Percentiles rank a stretch among this genome's conserved stretches.
Evolutionary conservation across 2,888 invertebrate genomes (phyloP).

Genomic region (Drosophila eohydei): DNA sequence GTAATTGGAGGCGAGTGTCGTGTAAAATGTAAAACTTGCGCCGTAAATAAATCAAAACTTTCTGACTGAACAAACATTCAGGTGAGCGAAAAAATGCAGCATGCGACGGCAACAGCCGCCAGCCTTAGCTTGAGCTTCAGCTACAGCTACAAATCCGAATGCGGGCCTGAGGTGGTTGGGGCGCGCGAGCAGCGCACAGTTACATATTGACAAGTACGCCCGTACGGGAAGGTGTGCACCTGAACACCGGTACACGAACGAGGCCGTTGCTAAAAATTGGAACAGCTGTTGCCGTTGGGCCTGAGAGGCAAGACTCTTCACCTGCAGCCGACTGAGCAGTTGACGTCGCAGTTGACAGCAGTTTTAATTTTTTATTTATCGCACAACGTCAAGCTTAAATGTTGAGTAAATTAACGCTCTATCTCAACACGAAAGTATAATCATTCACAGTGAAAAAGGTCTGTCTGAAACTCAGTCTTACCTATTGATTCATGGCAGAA

Average conservation of each 20-base stretch:
- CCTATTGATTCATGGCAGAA: slow-evolving; percentile 49
- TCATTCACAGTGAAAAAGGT: neutral
- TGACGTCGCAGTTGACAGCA: slow-evolving; percentile 22
- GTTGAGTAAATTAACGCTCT: slow-evolving; percentile 22
- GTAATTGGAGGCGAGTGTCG: slow-evolving; percentile 82
- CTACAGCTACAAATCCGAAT: slow-evolving; percentile 43
- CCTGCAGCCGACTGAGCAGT: slow-evolving; percentile 27
- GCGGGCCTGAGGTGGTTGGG: slow-evolving; percentile 27
- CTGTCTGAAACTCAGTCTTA: neutral
- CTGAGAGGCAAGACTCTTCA: slow-evolving; percentile 33
- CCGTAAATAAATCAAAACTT: slow-evolving; percentile 82
- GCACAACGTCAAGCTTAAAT: slow-evolving; percentile 6
- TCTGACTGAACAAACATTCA: slow-evolving; percentile 80
- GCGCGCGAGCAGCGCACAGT: slow-evolving; percentile 36
- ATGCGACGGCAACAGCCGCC: slow-evolving; percentile 52
- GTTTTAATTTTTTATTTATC: slow-evolving; percentile 1
- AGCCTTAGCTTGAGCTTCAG: slow-evolving; percentile 30
- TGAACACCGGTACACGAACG: slow-evolving; percentile 40
- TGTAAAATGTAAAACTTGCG: slow-evolving; percentile 81
- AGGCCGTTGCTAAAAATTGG: slow-evolving; percentile 74
- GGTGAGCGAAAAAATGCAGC: slow-evolving; percentile 80
- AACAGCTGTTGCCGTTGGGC: slow-evolving; percentile 69
- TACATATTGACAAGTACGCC: slow-evolving; percentile 74
- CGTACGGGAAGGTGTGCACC: slow-evolving; percentile 10
- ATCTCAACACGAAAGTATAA: slow-evolving; percentile 5